A percentile compares a stretch with the other conserved stretches of the same genome.
Evolutionary conservation across 2,797 vertebrate genomes (phyloP).

Genomic region (Lithobates pipiens): DNA sequence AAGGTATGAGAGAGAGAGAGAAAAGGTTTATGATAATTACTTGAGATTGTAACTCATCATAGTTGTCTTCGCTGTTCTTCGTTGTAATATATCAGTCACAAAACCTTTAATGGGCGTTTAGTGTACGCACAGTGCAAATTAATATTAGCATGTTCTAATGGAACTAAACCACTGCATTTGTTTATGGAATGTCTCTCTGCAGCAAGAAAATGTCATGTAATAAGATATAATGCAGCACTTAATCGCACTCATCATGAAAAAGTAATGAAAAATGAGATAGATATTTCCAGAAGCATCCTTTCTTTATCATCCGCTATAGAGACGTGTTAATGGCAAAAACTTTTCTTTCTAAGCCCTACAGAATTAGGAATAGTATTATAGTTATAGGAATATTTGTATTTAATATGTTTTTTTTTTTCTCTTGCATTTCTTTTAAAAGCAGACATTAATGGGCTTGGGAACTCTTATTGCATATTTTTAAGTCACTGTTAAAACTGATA

Average conservation of each 20-base stretch:
- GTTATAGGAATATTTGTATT: conserved; percentile 27
- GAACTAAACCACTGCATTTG: conserved; percentile 51
- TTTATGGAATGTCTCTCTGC: conserved; percentile 53
- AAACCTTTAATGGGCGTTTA: conserved; percentile 38
- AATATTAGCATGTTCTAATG: conserved; percentile 59
- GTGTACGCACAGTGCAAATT: conserved; percentile 34
- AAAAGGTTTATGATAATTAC: conserved; percentile 18
- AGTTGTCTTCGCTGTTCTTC: conserved; percentile 41
- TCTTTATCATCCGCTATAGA: conserved; percentile 39
- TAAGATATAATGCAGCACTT: conserved; percentile 60
- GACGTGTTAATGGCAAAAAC: conserved; percentile 50
- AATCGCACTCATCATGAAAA: conserved; percentile 58
- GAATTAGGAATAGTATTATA: too few species aligned
- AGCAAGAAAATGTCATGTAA: conserved; percentile 52
- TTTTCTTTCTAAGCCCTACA: conserved; percentile 30
- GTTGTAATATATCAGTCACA: conserved; percentile 30
- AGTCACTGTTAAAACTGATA: background rate
- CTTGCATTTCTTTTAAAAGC: background rate
- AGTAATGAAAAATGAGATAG: conserved; percentile 56
- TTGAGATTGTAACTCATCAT: conserved; percentile 32
- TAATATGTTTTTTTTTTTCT: conserved; percentile 6
- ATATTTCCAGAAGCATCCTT: conserved; percentile 53
- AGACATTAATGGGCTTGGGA: background rate
- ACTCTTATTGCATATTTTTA: background rate
- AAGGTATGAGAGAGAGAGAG: conserved; percentile 10